Conservation (phyloP, 2,113 vertebrate species). For the Ursus arctos region DNA sequence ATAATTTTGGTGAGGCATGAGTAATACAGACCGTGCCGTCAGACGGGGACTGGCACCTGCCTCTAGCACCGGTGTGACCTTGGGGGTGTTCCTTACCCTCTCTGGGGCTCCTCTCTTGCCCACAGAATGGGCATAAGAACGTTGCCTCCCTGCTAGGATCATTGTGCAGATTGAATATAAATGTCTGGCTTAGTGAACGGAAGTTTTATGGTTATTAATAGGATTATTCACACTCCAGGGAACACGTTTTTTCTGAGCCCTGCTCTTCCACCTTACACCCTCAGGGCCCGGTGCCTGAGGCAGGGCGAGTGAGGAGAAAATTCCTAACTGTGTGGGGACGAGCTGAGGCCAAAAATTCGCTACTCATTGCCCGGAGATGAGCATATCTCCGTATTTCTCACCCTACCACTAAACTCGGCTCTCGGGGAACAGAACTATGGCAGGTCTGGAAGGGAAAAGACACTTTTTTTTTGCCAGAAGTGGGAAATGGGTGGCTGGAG, state of each 20-base stretch:
- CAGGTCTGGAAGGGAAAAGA: neutral
- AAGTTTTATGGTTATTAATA: neutral
- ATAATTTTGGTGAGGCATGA: neutral
- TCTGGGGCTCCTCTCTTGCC: neutral
- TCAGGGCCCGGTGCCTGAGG: neutral
- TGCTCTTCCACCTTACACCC: neutral
- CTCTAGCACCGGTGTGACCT: neutral
- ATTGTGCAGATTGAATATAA: neutral
- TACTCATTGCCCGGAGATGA: rapidly evolving
- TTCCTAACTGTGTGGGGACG: rapidly evolving
- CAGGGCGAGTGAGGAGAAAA: rapidly evolving
- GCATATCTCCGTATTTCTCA: neutral
- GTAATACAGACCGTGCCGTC: neutral
- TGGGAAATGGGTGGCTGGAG: neutral
- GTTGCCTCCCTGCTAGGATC: neutral
- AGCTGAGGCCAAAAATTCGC: neutral
- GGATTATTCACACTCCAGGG: neutral
- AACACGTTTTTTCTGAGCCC: neutral
- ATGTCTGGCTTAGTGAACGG: neutral
- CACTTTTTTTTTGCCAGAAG: neutral
- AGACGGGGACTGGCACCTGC: neutral
- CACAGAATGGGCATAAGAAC: neutral
- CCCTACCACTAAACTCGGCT: neutral
- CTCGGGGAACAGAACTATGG: neutral
- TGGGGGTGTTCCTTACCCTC: neutral